Evolutionary conservation across 1,140 invertebrate genomes (phyloP).

Genomic region (Pantala flavescens): DNA sequence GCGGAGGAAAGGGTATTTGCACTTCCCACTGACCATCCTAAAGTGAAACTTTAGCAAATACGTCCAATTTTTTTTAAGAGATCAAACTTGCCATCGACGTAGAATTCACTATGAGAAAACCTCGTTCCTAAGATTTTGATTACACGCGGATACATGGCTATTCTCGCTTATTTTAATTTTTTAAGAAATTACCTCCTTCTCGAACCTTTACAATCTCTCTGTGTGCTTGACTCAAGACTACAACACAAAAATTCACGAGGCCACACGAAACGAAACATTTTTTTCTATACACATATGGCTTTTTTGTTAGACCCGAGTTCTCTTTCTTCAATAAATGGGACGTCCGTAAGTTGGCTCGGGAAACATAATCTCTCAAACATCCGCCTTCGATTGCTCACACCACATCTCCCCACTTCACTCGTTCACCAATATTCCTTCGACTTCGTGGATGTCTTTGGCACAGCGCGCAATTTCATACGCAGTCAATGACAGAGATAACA

Average conservation of each 20-base stretch:
- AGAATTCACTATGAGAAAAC: not conserved
- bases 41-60: not conserved
- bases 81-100: not conserved
- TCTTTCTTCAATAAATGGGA: not conserved
- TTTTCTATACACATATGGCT: slow-evolving; percentile 1
- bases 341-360: not conserved
- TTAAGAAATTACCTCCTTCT: too few relatives aligned
- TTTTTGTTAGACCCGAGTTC: not conserved
- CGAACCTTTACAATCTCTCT: not conserved
- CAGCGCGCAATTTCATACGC: not conserved
- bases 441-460: not conserved
- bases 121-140: slow-evolving; percentile 1
- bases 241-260: slow-evolving; percentile 8
- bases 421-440: not conserved
- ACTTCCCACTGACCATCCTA: not conserved
- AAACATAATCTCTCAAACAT: not conserved
- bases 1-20: not conserved
- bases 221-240: slow-evolving; percentile 5
- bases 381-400: not conserved
- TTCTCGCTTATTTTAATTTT: too few relatives aligned
- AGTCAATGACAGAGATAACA: slow-evolving; percentile 5
- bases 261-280: slow-evolving; percentile 1
- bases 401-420: not conserved
- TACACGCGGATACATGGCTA: not conserved
- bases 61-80: not conserved